phyloP scores from a whole-genome alignment of 2,888 invertebrate species.

The Cynaeus angustus region DNA sequence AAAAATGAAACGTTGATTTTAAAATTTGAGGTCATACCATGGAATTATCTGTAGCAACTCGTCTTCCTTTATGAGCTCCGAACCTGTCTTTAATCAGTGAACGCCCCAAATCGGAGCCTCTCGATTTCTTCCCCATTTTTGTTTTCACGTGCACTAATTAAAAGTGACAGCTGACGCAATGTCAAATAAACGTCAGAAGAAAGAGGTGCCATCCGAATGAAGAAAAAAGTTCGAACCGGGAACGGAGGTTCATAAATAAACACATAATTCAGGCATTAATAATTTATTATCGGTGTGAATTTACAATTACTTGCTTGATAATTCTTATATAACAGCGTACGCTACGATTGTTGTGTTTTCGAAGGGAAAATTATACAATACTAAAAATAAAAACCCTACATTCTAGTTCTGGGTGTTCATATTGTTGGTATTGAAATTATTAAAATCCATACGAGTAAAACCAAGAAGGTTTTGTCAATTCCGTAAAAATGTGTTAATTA shows the following conservation, averaged over 20 bases:
- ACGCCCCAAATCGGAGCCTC: constrained; percentile 77
- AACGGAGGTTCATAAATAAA: too few relatives aligned
- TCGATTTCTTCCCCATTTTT: constrained; percentile 84
- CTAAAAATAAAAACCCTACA: constrained; percentile 36
- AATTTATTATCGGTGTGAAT: constrained; percentile 5
- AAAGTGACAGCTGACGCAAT: too few relatives aligned
- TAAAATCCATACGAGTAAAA: constrained; percentile 40
- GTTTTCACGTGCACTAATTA: not conserved
- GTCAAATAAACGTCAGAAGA: constrained; percentile 4
- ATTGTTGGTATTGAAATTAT: constrained; percentile 45
- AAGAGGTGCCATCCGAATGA: too few relatives aligned
- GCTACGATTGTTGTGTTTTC: not conserved
- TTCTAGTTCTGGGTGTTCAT: constrained; percentile 33
- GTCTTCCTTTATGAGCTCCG: constrained; percentile 76
- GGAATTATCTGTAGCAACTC: constrained; percentile 81
- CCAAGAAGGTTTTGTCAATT: constrained; percentile 31
- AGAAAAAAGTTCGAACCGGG: too few relatives aligned
- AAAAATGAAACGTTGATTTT: constrained; percentile 4
- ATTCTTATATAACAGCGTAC: not conserved
- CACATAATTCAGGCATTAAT: not conserved
- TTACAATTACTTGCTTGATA: not conserved
- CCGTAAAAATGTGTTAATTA: constrained; percentile 26
- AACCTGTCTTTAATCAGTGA: constrained; percentile 86
- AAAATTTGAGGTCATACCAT: constrained; percentile 75
- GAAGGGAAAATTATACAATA: constrained; percentile 10